phyloP scores from a whole-genome alignment of 1,140 invertebrate genomes.

The Riptortus pedestris region DNA sequence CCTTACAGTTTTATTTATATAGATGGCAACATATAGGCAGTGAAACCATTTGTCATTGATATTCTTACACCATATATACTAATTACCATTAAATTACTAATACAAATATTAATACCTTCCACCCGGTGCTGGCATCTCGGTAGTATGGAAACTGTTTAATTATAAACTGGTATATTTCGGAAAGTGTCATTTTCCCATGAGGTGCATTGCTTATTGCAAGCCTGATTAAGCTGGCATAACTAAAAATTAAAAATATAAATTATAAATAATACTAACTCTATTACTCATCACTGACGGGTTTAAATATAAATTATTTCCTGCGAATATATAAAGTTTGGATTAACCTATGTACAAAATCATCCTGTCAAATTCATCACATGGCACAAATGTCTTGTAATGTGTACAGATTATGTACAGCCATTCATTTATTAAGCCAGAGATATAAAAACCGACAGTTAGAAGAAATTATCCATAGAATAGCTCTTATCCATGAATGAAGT shows the following conservation, averaged over 20 bases:
- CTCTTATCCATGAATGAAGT: too few relatives aligned
- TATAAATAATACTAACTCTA: too few relatives aligned
- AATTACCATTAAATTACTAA: too few relatives aligned
- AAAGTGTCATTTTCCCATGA: slow-evolving; percentile 61
- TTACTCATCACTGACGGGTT: too few relatives aligned
- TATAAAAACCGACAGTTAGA: too few relatives aligned
- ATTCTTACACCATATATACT: too few relatives aligned
- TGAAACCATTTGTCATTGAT: too few relatives aligned
- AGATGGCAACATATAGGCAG: too few relatives aligned
- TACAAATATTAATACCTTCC: slow-evolving; percentile 54
- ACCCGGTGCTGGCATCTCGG: slow-evolving; percentile 55
- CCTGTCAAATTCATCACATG: not conserved
- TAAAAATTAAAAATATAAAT: slow-evolving; percentile 34
- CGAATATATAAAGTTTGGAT: not conserved
- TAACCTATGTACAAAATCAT: not conserved
- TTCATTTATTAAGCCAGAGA: not conserved
- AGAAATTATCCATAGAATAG: too few relatives aligned
- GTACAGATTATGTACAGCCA: too few relatives aligned
- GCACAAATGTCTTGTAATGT: not conserved
- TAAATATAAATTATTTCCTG: not conserved
- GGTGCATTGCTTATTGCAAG: slow-evolving; percentile 59
- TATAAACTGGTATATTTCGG: slow-evolving; percentile 65
- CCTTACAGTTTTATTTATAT: too few relatives aligned
- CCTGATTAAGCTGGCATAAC: slow-evolving; percentile 60
- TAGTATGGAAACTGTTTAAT: slow-evolving; percentile 64